Evolutionary conservation across 2,797 vertebrate species (phyloP).

Genomic region (Tapirus indicus): DNA sequence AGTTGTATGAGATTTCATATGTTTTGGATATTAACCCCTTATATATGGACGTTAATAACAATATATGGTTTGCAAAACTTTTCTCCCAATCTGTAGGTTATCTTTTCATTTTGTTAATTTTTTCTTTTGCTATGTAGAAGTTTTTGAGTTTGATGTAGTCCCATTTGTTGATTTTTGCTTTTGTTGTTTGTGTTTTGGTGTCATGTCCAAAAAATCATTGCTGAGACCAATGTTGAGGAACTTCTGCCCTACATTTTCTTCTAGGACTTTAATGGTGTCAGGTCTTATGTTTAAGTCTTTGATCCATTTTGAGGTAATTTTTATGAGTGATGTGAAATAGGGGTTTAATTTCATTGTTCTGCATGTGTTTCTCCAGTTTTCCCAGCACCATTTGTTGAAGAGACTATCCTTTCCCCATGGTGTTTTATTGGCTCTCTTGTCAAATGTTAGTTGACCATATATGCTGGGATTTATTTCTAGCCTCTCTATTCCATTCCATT

Average conservation of each 20-base stretch:
- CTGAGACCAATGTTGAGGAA: neutral
- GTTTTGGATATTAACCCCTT: neutral
- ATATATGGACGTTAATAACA: neutral
- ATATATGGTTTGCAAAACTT: neutral
- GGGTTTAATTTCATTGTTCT: neutral
- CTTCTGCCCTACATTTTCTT: neutral
- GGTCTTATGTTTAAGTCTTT: neutral
- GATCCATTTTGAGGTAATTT: neutral
- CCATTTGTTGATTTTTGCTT: neutral
- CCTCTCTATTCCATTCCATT: neutral
- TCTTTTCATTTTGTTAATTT: neutral
- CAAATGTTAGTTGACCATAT: neutral
- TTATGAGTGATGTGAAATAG: neutral
- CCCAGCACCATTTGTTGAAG: neutral
- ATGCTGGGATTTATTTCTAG: neutral
- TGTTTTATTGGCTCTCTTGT: neutral
- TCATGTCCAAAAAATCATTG: neutral
- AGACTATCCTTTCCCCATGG: neutral
- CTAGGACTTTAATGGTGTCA: neutral
- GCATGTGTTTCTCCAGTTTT: neutral
- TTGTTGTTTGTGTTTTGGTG: neutral
- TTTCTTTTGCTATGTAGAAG: neutral
- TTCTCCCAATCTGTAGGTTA: neutral
- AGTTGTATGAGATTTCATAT: neutral
- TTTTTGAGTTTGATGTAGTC: neutral